Percentiles rank a stretch among this genome's conserved stretches.
These are phyloP conservation scores for Ceyx erithaca DNA, from an alignment of 2,797 vertebrate species.

Conservation along the genomic window DNA sequence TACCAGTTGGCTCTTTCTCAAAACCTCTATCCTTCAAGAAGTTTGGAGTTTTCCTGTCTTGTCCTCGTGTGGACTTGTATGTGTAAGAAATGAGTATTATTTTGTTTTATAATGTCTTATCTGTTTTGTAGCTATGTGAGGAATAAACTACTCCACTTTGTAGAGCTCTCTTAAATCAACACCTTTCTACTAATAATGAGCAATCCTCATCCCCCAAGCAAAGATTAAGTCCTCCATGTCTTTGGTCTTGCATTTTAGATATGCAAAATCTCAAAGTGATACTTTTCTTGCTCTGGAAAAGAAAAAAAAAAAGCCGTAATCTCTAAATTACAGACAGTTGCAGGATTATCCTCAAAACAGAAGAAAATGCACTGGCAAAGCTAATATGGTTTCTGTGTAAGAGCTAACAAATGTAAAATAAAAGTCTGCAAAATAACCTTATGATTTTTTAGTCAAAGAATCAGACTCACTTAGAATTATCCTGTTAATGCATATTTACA, in stretches of 20 bases:
- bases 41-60: background rate
- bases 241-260: background rate
- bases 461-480: background rate
- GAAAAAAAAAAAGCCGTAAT: background rate
- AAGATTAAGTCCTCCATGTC: rapidly evolving
- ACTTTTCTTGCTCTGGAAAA: background rate
- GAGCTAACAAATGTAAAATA: background rate
- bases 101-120: background rate
- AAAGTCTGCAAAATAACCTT: background rate
- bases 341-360: background rate
- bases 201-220: background rate
- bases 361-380: background rate
- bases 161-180: background rate
- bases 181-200: background rate
- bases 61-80: rapidly evolving
- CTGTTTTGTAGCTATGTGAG: background rate
- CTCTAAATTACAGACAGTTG: background rate
- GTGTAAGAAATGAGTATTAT: background rate
- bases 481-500: background rate
- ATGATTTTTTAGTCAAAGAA: background rate
- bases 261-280: background rate
- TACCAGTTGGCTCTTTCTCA: background rate
- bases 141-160: background rate
- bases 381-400: background rate
- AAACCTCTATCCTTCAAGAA: background rate